Conservation (phyloP, 2,888 invertebrate species). For the Hemistola chrysoprasaria region DNA sequence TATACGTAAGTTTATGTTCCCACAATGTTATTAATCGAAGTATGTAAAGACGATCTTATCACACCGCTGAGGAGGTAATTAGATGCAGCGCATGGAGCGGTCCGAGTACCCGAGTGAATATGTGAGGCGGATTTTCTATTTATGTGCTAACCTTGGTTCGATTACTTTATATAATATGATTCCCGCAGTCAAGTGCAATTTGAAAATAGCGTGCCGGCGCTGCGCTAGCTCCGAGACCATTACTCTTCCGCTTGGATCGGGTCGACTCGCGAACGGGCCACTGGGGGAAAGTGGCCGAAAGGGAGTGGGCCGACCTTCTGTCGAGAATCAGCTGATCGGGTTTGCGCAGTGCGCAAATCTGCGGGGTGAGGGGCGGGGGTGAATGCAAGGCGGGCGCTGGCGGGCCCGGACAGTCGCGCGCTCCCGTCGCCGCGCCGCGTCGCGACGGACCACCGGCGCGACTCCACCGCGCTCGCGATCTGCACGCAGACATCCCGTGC, state of each 20-base stretch:
- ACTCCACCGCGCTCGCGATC: slow-evolving; percentile 35
- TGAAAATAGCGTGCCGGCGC: slow-evolving; percentile 11
- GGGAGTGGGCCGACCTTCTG: slow-evolving; percentile 63
- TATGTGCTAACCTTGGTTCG: too few species aligned
- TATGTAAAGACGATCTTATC: too few species aligned
- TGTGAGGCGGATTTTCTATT: too few species aligned
- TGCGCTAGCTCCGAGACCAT: slow-evolving; percentile 10
- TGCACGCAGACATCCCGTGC: slow-evolving; percentile 34
- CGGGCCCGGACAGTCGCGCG: slow-evolving; percentile 56
- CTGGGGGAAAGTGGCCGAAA: slow-evolving; percentile 54
- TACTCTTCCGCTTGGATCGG: slow-evolving; percentile 25
- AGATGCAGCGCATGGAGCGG: too few species aligned
- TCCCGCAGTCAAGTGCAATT: neutral
- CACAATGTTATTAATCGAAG: too few species aligned
- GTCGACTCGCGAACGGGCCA: slow-evolving; percentile 34
- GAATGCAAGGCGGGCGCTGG: slow-evolving; percentile 42
- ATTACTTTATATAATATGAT: too few species aligned
- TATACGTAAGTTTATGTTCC: too few species aligned
- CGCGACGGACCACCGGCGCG: slow-evolving; percentile 34
- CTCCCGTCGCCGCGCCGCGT: slow-evolving; percentile 32
- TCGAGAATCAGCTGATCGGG: slow-evolving; percentile 80
- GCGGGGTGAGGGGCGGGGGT: slow-evolving; percentile 49
- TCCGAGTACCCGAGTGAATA: too few species aligned
- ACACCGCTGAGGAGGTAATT: too few species aligned
- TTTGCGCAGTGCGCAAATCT: slow-evolving; percentile 80